Base-by-base conservation (phyloP, 2,888 invertebrate genomes). In the Theretra japonica region DNA sequence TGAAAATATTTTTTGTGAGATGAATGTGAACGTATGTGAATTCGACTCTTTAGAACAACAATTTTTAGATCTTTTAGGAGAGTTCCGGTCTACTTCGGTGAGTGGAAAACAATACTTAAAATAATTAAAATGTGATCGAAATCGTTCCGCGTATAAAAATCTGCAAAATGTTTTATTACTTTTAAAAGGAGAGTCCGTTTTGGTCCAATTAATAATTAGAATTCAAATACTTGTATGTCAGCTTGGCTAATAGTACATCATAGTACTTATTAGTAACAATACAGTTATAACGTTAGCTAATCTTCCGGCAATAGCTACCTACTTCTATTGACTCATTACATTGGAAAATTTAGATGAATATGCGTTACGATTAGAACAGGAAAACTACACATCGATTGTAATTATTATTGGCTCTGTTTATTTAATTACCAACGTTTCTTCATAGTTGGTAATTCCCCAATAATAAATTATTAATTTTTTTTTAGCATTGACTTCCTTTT, bases 1-100 rank as follows among this genome's bases (percentile, higher is more conserved):
- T 41, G 41, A 41, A 15, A 41, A 15, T 41, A 41, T 0, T 41
- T 15, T 7, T 30, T 53, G 21, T 15, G 72, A 71, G 70, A 79
- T 80, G 79, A 81, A 80, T 76, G 75, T 77, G 15, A 75, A 74
- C 15, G 77, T 76, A 71, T 83, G 86, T 4, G 90, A 91, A 75
- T 91, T 94, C 76, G 92, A 92, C 74, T 76, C 76, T 17, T 87
- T 93, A 76, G 92, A 93, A 78, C 86, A 90, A 74, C 89, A 91
- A 75, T 88, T 93, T 79, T 78, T 89, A 56, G 90, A 92, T 72
- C 81, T 93, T 50, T 80, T 93, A 72, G 88, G 88, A 33, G 91
- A 92, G 80, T 88, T 90, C 79, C 86, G 90, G 65, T 84, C 86
- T 69, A 72, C 91, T 33, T 82, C 82, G 21, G 94, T 94, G 82